Evolutionary conservation across 1,140 invertebrate species (phyloP).

Genomic region (Zaprionus nigranus): DNA sequence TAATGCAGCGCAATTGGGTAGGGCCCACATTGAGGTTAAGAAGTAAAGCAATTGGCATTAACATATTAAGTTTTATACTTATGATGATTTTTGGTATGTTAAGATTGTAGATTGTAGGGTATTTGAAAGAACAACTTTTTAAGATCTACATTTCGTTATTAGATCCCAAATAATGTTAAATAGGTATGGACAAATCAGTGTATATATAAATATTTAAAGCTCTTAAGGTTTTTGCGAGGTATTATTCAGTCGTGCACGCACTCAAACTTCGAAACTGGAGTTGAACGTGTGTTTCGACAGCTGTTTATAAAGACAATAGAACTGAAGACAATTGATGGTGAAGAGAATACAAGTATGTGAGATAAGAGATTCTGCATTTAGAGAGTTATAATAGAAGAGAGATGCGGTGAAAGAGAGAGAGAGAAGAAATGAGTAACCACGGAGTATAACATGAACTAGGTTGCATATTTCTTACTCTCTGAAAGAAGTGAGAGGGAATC

Average conservation of each 20-base stretch:
- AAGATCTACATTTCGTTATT: background rate
- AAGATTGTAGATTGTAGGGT: background rate
- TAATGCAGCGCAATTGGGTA: background rate
- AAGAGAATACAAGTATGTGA: background rate
- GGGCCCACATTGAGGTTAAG: background rate
- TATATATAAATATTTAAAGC: no score
- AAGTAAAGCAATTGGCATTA: background rate
- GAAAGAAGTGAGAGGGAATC: background rate
- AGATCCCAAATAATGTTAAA: no score
- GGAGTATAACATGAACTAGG: background rate
- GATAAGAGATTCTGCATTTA: background rate
- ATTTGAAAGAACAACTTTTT: background rate
- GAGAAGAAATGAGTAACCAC: background rate
- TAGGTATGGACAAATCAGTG: no score
- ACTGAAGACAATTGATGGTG: background rate
- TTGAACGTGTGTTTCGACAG: slow-evolving; percentile 23
- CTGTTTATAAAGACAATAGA: slow-evolving; percentile 13
- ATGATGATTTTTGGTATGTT: background rate
- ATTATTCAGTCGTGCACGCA: background rate
- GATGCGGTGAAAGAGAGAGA: background rate
- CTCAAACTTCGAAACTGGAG: background rate
- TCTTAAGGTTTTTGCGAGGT: background rate
- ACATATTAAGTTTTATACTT: background rate
- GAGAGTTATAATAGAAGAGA: background rate
- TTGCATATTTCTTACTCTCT: no score